Evolutionary conservation across 2,797 vertebrate species (phyloP).

Genomic region (Tolypeutes matacus): DNA sequence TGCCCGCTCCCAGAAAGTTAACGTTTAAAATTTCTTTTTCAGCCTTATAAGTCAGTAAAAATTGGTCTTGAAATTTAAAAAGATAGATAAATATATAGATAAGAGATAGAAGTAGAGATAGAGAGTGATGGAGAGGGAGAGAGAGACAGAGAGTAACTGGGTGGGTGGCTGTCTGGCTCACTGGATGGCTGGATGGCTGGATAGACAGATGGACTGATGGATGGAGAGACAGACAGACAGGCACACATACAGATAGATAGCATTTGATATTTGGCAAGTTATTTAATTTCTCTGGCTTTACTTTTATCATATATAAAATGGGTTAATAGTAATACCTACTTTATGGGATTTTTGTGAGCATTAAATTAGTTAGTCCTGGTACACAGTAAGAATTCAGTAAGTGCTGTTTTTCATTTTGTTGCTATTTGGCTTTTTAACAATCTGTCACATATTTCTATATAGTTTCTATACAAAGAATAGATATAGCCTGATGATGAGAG

Average conservation of each 20-base stretch:
- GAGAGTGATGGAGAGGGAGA: not conserved
- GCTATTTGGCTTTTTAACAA: not conserved
- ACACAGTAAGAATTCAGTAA: not conserved
- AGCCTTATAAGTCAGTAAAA: not conserved
- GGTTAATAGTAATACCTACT: not conserved
- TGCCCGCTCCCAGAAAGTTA: not conserved
- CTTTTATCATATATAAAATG: conserved; percentile 1
- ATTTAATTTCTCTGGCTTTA: not conserved
- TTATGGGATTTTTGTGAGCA: not conserved
- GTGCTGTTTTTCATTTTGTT: not conserved
- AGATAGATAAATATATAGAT: not conserved
- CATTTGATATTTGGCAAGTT: conserved; percentile 23
- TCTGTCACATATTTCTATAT: not conserved
- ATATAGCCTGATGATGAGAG: not conserved
- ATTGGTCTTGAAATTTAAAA: not conserved
- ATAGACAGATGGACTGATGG: not conserved
- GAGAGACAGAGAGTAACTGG: not conserved
- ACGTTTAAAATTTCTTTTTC: conserved; percentile 1
- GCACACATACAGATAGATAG: not conserved
- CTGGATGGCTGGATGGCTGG: not conserved
- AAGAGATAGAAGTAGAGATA: not conserved
- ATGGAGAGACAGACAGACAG: not conserved
- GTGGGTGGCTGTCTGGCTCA: not conserved
- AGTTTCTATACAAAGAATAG: not conserved
- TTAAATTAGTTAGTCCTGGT: not conserved